Base-by-base conservation (phyloP, 2,888 invertebrate genomes). In the Drosophila mimica region DNA sequence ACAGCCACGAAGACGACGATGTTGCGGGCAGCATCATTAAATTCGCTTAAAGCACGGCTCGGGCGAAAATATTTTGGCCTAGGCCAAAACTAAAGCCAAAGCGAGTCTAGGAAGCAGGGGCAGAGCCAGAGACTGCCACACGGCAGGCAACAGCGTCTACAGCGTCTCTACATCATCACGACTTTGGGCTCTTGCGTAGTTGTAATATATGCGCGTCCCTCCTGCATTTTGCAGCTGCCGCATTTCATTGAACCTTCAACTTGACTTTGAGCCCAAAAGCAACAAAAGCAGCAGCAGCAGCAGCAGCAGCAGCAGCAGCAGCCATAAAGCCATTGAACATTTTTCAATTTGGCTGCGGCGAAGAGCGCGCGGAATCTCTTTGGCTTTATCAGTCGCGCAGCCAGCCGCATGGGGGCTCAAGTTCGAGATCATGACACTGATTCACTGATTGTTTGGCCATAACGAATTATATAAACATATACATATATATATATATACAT, bases 201-300 rank as follows among this genome's bases (percentile, higher is more conserved):
- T 76, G 83, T 90, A 90, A 88, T 90, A 79, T 89, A 88, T 89
- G 87, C 89, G 83, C 74, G 68, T 70, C 59, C 72, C 48, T 30
- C 60, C 34, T 70, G 58, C 76, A 66, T 79, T 81, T 68, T 81
- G 69, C 80, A 74, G 79, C 77, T 79, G 83, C 81, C 80, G 89
- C 88, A 86, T 86, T 89, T 86, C 79, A 83, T 83, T 91, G 89
- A 91, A 92, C 91, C 91, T 92, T 92, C 88, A 91, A 92, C 91
- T 91, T 91, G 91, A 91, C 91, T 91, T 91, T 89, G 83, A 78
- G 75, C 65, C 65, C 70, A 66, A 65, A 64, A 77, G 52, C 66
- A 75, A 56, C 31, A 51, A 28, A 20, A 51, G 31, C 73, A 69
- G 56, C 72, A 71, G 64, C 70, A 64, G 62, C 51, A n/a, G n/a